These are phyloP conservation scores for Harpagifer antarcticus DNA, from an alignment of 2,797 vertebrate genomes.

Conservation along the genomic window DNA sequence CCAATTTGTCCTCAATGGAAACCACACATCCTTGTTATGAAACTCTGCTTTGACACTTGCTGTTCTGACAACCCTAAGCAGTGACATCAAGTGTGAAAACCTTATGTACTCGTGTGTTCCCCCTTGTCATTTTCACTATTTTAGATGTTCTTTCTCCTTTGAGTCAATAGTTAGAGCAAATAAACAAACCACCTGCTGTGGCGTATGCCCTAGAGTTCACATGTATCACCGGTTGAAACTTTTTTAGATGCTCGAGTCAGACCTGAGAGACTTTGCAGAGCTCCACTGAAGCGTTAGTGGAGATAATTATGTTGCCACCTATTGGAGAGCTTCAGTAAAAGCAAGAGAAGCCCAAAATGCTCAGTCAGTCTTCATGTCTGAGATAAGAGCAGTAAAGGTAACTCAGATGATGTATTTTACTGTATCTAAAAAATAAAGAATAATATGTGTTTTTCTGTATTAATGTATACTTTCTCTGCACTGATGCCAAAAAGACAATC, in stretches of 20 bases:
- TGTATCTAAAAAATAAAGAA: background rate
- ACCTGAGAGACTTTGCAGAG: conserved; percentile 27
- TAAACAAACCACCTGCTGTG: background rate
- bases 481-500: background rate
- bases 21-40: conserved; percentile 1
- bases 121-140: background rate
- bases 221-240: background rate
- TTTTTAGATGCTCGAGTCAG: conserved; percentile 1
- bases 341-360: conserved; percentile 25
- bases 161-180: background rate
- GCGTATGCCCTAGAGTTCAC: background rate
- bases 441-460: too few species aligned
- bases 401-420: background rate
- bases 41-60: background rate
- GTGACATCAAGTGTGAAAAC: background rate
- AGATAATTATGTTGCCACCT: conserved; percentile 72
- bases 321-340: conserved; percentile 67
- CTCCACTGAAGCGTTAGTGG: conserved; percentile 18
- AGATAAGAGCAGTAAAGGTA: background rate
- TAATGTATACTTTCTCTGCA: background rate
- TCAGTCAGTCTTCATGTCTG: background rate
- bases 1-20: background rate
- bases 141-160: background rate
- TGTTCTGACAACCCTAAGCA: background rate
- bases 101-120: background rate